Base-by-base conservation (phyloP, 2,888 invertebrate species). In the Archaeoteleia sp. region DNA sequence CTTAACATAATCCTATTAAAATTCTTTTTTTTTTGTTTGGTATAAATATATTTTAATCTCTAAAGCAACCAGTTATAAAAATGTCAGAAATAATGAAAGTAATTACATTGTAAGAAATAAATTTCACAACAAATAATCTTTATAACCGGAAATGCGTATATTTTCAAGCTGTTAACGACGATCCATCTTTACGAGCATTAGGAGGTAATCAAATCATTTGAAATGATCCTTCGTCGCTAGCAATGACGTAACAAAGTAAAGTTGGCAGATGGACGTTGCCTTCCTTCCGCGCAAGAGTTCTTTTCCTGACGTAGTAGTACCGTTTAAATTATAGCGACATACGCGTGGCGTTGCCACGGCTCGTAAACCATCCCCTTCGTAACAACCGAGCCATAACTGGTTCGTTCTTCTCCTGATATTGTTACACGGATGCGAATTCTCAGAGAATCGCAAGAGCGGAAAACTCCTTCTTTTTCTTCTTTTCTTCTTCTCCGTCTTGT, bases 361-460 rank as follows among this genome's bases (percentile, higher is more conserved):
- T 65, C 69, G 65, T 69, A 69, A 69, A 69, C 53, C 65, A 69
- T 61, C 69, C 69, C 61, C 61, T 39, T 49, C 9, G 60, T 57
- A 62, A 62, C 54, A 54, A 51, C 45, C 53, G 27, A 40, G 40
- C 61, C 53, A 60, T 66, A 65, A 69, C 69, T 65, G 57, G 61
- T 65, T 65, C 51, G 60, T n/a, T n/a, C 55, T 62, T 55, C 51
- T 27, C 35, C 39, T 57, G 48, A 66, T 53, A 53, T 66, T 66
- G 66, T 58, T 58, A 58, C 58, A 35, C 51, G 46, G 34, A 34
- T 15, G 40, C 46, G 46, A 40, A 58, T 58, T 49, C 58, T 14
- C 35, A 9, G 17, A 34, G 48, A 46, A 25, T 30, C 29, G 48
- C 42, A 10, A 49, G 17, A 54, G 17, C 29, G 39, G 34, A 20